A percentile compares a stretch with the other conserved stretches of the same genome.
Conservation (phyloP, 2,113 vertebrate genomes). For the Oreochromis tanganicae region DNA sequence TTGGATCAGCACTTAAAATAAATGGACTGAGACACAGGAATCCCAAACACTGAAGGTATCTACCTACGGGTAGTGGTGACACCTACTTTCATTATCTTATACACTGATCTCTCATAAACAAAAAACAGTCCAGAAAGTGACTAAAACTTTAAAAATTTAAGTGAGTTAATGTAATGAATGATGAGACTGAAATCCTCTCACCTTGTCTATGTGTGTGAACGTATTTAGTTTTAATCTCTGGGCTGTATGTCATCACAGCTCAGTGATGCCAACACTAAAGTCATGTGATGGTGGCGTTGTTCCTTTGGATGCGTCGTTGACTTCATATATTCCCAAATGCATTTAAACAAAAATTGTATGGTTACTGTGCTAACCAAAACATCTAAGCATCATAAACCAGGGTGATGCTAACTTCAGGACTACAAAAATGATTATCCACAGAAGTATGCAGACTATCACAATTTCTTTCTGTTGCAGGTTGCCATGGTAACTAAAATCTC, state of each 20-base stretch:
- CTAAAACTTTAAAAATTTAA: neutral
- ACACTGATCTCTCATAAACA: neutral
- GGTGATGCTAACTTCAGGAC: neutral
- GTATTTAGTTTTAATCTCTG: neutral
- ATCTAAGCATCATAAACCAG: fast-evolving
- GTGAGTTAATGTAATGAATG: neutral
- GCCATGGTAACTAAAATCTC: neutral
- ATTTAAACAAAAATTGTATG: neutral
- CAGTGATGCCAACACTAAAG: neutral
- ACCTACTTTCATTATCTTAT: neutral
- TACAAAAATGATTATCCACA: neutral
- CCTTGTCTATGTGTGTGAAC: neutral
- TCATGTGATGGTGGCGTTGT: neutral
- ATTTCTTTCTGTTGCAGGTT: conserved; percentile 22
- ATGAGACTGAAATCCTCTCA: neutral
- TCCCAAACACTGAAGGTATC: too few relatives aligned
- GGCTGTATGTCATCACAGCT: neutral
- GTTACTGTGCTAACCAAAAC: neutral
- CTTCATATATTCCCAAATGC: neutral
- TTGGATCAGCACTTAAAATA: neutral
- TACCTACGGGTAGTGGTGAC: neutral
- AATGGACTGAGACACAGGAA: neutral
- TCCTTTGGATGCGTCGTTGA: neutral
- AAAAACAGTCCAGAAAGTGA: neutral
- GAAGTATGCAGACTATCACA: neutral